Evolutionary conservation across 2,113 vertebrate species (phyloP), one percentile per base, ranked within the genome.

Genomic region (Neolamprologus fasciatus): DNA sequence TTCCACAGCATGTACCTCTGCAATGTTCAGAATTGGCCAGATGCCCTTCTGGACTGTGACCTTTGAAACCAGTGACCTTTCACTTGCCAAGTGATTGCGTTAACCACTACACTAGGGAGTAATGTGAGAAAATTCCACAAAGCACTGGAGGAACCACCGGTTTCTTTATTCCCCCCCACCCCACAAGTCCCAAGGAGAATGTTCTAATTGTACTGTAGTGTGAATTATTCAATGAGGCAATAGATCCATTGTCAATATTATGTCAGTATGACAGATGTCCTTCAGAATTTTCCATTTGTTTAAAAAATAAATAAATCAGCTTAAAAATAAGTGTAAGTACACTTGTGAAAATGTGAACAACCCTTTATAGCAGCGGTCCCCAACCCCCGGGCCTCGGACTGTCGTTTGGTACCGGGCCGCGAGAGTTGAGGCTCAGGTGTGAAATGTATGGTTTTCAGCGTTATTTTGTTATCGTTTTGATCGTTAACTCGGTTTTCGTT

Each of bases 401-500:
- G 31, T 42, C 0, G 40, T 42, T 42, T 42, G 0, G 40, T 42
- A 42, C 40, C 5, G 40, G 1, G 5, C 42, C 2, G 42, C 5
- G 42, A 14, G 42, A 45, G 42, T 45, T 45, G 42, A 45, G 42
- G 42, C 1, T 45, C 42, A 45, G 42, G 42, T 45, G 42, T 45
- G 12, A 14, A 45, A 45, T 45, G 3, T 28, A 28, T 28, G 12
- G 12, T 42, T 42, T 45, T 45, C 42, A 16, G 42, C 42, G 3
- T 16, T 45, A 45, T 45, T 45, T 45, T 45, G 42, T 45, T 16
- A 16, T 16, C 0, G 13, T 45, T 45, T 14, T 45, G 2, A 45
- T 45, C 13, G 3, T 45, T 45, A 0, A 45, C 42, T 45, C 0
- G 0, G 42, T 45, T 45, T 45, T 45, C 6, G 0, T 45, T 0